Base-by-base conservation (phyloP, 2,888 invertebrate genomes). In the Graphium colonna region DNA sequence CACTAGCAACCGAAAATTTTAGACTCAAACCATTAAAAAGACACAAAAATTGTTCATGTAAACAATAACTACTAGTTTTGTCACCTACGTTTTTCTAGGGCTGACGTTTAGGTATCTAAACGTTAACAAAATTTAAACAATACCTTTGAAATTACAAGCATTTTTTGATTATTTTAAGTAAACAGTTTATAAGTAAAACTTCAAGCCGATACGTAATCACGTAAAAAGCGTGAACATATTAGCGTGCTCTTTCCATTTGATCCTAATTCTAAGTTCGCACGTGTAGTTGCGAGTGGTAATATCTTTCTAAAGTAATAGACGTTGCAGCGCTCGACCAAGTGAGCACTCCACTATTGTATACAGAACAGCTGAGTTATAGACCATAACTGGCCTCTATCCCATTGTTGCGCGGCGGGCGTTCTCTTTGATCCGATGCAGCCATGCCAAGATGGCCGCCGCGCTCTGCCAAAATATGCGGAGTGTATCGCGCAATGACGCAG, bases 401-500 rank as follows among this genome's bases (percentile, higher is more conserved):
- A 44, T 51, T 48, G 38, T 42, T 48, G 33, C 38, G 38, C 42
- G 31, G 48, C 31, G 43, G 17, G 15, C 28, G n/a, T n/a, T n/a
- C n/a, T 46, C 9, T 53, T 53, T 38, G 17, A 36, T 53, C 43
- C 43, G 53, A 48, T 48, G 47, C 48, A 26, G 46, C 18, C 18
- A 33, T 46, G 39, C 51, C 50, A 51, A 43, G 39, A 51, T 28
- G 44, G 31, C 41, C 12, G 3, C 31, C 5, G 42, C 33, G 10
- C n/a, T 7, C 26, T 41, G 33, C 52, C 41, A 42, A 46, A 52
- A 16, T 47, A 47, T 46, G 41, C 41, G 21, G 4, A 16, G n/a
- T 4, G 18, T 16, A 21, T 45, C 50, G 12, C 42, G 15, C 15
- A 43, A 18, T 44, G 51, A 40, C 51, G 39, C 26, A 40, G 31